Conservation (phyloP, 1,140 invertebrate species). For the Hyles vespertilio region DNA sequence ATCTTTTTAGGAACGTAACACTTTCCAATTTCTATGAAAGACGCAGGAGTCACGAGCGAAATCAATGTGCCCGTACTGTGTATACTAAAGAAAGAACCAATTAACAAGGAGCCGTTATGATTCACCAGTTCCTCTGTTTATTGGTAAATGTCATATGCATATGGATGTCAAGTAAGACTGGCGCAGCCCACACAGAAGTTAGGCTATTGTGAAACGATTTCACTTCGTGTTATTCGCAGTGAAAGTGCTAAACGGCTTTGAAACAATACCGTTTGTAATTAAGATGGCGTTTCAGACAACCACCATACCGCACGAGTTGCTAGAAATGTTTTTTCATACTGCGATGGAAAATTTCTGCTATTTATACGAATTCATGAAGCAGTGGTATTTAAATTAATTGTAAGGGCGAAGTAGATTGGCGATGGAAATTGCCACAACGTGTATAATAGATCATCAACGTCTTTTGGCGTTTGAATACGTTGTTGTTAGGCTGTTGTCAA, state of each 20-base stretch:
- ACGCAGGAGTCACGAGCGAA: conserved; percentile 22
- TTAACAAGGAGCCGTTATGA: conserved; percentile 15
- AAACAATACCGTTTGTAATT: conserved; percentile 30
- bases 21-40: conserved; percentile 32
- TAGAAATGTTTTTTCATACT: no score
- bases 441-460: no score
- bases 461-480: no score
- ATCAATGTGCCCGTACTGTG: conserved; percentile 13
- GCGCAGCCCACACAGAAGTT: conserved; percentile 28
- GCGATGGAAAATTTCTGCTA: no score
- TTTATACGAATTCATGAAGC: no score
- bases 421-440: no score
- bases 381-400: no score
- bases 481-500: no score
- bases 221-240: conserved; percentile 33
- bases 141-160: not conserved
- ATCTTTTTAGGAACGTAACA: not conserved
- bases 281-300: not conserved
- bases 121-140: conserved; percentile 14
- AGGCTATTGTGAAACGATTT: conserved; percentile 36
- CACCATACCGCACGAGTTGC: no score
- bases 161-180: conserved; percentile 22
- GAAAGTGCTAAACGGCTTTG: conserved; percentile 33
- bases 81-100: not conserved
- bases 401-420: no score